Percentiles rank a stretch among this genome's conserved stretches.
phyloP scores from a whole-genome alignment of 2,888 invertebrate genomes.

The Oasisia sp. region DNA sequence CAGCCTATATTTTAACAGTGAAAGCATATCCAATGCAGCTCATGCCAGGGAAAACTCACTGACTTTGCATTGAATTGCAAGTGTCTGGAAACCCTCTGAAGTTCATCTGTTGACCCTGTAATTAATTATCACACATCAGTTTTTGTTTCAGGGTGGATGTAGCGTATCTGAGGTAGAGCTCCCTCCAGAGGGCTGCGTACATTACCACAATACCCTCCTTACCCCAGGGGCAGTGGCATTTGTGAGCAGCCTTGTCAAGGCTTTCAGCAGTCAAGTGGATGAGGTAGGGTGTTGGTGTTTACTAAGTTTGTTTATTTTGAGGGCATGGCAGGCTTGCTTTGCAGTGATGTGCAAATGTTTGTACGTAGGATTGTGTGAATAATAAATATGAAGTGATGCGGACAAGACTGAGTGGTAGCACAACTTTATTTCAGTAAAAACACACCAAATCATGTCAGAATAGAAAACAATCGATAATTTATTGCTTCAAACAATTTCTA shows the following conservation, averaged over 20 bases:
- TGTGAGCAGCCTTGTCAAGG: conserved; percentile 36
- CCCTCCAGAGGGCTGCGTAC: conserved; percentile 36
- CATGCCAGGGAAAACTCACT: too few relatives aligned
- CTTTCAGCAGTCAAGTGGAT: conserved; percentile 38
- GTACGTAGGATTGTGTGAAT: background rate
- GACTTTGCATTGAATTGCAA: too few relatives aligned
- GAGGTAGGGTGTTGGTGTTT: conserved; percentile 29
- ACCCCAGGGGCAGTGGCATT: conserved; percentile 39
- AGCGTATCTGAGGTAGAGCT: background rate
- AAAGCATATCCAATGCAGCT: too few relatives aligned
- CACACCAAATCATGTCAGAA: background rate
- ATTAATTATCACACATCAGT: background rate
- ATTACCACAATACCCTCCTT: conserved; percentile 33
- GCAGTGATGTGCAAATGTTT: background rate
- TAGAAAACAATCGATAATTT: background rate
- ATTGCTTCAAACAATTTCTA: background rate
- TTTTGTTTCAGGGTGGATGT: background rate
- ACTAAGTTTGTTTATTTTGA: background rate
- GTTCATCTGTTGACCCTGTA: background rate
- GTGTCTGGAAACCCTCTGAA: too few relatives aligned
- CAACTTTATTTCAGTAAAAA: background rate
- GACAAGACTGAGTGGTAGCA: background rate
- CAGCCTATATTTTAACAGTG: too few relatives aligned
- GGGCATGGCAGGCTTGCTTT: background rate
- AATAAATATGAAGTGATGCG: background rate